Conservation (phyloP, 2,888 invertebrate species). For the Microctonus brassicae region DNA sequence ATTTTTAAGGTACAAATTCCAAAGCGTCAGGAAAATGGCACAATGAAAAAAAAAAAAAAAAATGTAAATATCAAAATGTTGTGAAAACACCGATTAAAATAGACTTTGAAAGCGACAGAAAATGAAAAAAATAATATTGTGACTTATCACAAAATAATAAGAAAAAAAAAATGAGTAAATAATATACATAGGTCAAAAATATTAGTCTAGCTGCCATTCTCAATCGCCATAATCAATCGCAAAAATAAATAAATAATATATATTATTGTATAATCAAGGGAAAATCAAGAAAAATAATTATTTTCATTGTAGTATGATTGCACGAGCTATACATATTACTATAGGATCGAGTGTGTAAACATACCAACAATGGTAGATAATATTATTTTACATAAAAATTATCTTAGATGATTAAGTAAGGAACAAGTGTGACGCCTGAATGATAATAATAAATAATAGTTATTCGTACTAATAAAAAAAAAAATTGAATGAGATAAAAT, state of each 20-base stretch:
- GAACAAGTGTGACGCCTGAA: slow-evolving; percentile 57
- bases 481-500: slow-evolving; percentile 53
- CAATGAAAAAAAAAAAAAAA: not conserved
- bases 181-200: not conserved
- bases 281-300: slow-evolving; percentile 41
- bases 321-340: slow-evolving; percentile 19
- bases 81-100: slow-evolving; percentile 11
- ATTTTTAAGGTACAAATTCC: not conserved
- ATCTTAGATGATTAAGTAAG: slow-evolving; percentile 40
- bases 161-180: not conserved
- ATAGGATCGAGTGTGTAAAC: slow-evolving; percentile 9
- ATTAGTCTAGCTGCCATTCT: not conserved
- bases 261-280: slow-evolving; percentile 10
- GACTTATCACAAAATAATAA: not conserved
- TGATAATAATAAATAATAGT: slow-evolving; percentile 55
- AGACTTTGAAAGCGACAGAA: not conserved
- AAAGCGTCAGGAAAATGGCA: not conserved
- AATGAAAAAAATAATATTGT: not conserved
- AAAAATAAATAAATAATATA: not conserved
- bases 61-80: not conserved
- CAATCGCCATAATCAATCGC: not conserved
- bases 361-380: not conserved
- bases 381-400: slow-evolving; percentile 36
- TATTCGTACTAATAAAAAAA: slow-evolving; percentile 46
- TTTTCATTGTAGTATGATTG: slow-evolving; percentile 34